Base-by-base conservation (phyloP, 1,140 invertebrate species). In the Bombus consobrinus region DNA sequence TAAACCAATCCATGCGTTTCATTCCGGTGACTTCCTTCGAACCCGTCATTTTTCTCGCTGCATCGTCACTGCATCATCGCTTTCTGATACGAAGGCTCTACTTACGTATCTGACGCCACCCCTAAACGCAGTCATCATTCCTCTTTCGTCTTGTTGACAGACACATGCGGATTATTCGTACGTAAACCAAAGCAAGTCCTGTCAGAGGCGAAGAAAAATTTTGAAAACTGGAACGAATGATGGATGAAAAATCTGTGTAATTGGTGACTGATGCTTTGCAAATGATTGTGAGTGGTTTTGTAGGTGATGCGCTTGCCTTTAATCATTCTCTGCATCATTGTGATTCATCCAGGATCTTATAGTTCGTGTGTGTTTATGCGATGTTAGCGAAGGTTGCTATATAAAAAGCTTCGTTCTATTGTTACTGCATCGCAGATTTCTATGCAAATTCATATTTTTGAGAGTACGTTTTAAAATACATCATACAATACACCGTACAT, bases 1-100 rank as follows among this genome's bases (percentile, higher is more conserved):
- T 93, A 94, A 94, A 94, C 91, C 94, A 94, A 95, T 94, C 93
- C 93, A 94, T 94, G 94, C 94, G 94, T 95, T 94, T 94, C 94
- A 94, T 94, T 94, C 93, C 93, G 88, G 92, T 91, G 92, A 94
- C 93, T 94, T 93, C 91, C 92, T 93, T 92, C 89, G 91, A 92
- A 91, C 87, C 88, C 91, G 91, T 93, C 92, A 94, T 95, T 94
- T 95, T 94, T 94, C 94, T 94, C 93, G 92, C 88, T 88, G 88
- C 91, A 90, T 85, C 88, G 80, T 84, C 83, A 89, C 90, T 92
- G 91, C 92, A 91, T 94, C 93, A 92, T 94, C 93, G 92, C 94
- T 94, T 94, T 94, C 92, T 91, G 83, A 92, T 94, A 91, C 88
- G 85, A 81, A 71, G 74, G 72, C 68, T 83, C 62, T 75, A 62